phyloP scores from a whole-genome alignment of 2,888 invertebrate species.

The Hydrotaea cyrtoneurina region DNA sequence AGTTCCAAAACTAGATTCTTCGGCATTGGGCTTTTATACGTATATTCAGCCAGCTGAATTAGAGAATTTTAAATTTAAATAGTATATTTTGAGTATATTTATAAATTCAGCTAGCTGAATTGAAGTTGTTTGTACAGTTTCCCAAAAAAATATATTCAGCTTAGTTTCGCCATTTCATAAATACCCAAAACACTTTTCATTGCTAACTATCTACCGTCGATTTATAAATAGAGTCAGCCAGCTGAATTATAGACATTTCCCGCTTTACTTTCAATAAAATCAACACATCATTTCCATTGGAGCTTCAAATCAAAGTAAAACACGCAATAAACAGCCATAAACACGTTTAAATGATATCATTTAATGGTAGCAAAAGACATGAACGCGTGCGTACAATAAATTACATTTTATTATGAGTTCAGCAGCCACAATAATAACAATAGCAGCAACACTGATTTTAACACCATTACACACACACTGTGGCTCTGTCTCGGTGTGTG shows the following conservation, averaged over 20 bases:
- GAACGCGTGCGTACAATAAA: slow-evolving; percentile 67
- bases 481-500: not conserved
- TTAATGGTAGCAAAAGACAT: slow-evolving; percentile 62
- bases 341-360: slow-evolving; percentile 62
- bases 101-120: slow-evolving; percentile 26
- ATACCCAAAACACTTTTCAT: not conserved
- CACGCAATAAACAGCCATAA: slow-evolving; percentile 50
- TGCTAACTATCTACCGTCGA: no score
- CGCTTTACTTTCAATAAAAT: slow-evolving; percentile 4
- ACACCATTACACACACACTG: slow-evolving; percentile 26
- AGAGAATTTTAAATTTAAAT: no score
- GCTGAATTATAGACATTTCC: slow-evolving; percentile 16
- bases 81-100: not conserved
- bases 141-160: not conserved
- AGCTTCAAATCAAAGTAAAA: slow-evolving; percentile 14
- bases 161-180: not conserved
- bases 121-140: not conserved
- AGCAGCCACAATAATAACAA: slow-evolving; percentile 51
- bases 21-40: no score
- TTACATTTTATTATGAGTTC: slow-evolving; percentile 47
- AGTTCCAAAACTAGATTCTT: no score
- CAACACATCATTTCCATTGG: slow-evolving; percentile 4
- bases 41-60: no score
- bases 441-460: slow-evolving; percentile 44
- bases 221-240: slow-evolving; percentile 20